These are phyloP conservation scores for Rhodeus uyekii DNA, from an alignment of 2,797 vertebrate species.

Conservation along the genomic window DNA sequence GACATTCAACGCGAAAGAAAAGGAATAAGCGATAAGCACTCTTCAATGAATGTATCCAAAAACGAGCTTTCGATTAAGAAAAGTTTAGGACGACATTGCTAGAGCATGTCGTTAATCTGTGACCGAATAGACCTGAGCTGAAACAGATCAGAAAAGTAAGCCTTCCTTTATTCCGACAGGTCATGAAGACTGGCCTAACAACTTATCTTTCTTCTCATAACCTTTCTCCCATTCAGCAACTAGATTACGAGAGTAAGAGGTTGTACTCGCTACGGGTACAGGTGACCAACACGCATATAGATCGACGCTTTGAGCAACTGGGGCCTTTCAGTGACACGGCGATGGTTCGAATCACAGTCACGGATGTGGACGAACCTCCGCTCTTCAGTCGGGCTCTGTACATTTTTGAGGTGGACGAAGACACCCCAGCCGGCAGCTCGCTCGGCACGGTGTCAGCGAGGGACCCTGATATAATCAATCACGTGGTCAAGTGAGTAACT, in stretches of 20 bases:
- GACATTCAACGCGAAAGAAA: conserved; percentile 43
- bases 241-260: conserved; percentile 94
- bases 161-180: conserved; percentile 32
- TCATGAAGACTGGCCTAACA: conserved; percentile 2
- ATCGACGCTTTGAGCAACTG: conserved; percentile 86
- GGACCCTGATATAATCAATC: conserved; percentile 88
- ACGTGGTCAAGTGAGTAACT: conserved; percentile 86
- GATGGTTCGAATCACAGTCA: conserved; percentile 86
- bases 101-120: conserved; percentile 32
- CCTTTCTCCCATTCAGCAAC: conserved; percentile 74
- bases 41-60: conserved; percentile 35
- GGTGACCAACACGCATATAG: conserved; percentile 89
- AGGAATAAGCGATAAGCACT: conserved; percentile 36
- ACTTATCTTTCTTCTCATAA: conserved; percentile 23
- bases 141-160: conserved; percentile 41
- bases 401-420: conserved; percentile 95
- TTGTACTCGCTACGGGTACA: conserved; percentile 89
- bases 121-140: conserved; percentile 20
- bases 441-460: conserved; percentile 88
- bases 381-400: conserved; percentile 86
- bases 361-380: conserved; percentile 91
- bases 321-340: conserved; percentile 93
- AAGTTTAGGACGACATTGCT: conserved; percentile 35
- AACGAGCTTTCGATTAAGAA: conserved; percentile 35
- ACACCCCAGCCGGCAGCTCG: conserved; percentile 87